A percentile compares a stretch with the other conserved stretches of the same genome.
Conservation (phyloP, 2,113 vertebrate species). For the Phylloscopus whistleri region DNA sequence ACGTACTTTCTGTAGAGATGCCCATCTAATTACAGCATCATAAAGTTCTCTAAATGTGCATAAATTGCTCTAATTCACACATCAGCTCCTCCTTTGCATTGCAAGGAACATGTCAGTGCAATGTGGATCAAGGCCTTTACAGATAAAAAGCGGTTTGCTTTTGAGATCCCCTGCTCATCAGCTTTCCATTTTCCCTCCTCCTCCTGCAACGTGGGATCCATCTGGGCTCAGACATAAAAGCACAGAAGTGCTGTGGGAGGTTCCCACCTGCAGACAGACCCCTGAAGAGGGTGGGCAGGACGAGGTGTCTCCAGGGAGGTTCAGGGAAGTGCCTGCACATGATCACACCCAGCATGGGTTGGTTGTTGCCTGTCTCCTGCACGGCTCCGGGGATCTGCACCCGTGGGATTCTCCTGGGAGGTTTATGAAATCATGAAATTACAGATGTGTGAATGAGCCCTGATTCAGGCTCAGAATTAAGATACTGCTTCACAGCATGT, state of each 20-base stretch:
- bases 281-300: not conserved
- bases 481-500: too few relatives aligned
- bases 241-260: not conserved
- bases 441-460: not conserved
- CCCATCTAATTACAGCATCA: not conserved
- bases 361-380: not conserved
- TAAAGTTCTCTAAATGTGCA: not conserved
- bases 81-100: not conserved
- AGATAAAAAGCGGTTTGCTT: not conserved
- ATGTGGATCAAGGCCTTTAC: not conserved
- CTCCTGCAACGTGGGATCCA: fast-evolving
- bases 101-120: not conserved
- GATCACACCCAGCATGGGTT: fast-evolving
- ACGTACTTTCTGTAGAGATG: not conserved
- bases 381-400: not conserved
- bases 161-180: not conserved
- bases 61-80: slow-evolving; percentile 8
- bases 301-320: not conserved
- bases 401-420: not conserved
- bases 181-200: not conserved
- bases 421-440: not conserved
- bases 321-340: not conserved
- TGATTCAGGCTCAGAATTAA: not conserved
- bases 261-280: not conserved
- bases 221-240: not conserved